A percentile compares a stretch with the other conserved stretches of the same genome.
Evolutionary conservation across 2,888 invertebrate genomes (phyloP).

Genomic region (Zygogramma bicolorata): DNA sequence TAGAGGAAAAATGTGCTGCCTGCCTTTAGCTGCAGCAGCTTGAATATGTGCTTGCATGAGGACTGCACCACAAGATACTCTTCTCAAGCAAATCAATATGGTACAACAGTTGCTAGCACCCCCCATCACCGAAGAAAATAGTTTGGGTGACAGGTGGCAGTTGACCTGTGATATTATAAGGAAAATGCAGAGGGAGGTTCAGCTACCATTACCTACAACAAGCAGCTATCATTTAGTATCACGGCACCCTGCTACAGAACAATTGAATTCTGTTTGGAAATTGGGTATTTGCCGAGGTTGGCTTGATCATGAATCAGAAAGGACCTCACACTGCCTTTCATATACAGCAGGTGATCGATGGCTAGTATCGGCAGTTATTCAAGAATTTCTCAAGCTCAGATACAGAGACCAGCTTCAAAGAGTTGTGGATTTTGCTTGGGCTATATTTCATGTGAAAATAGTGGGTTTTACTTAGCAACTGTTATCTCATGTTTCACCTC

Average conservation of each 20-base stretch:
- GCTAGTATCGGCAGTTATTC: constrained; percentile 75
- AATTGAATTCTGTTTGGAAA: constrained; percentile 71
- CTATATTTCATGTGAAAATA: constrained; percentile 91
- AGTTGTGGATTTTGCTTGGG: constrained; percentile 87
- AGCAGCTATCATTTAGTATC: constrained; percentile 76
- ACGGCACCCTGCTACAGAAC: constrained; percentile 75
- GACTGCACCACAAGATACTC: constrained; percentile 84
- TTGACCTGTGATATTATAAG: constrained; percentile 88
- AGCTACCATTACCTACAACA: constrained; percentile 80
- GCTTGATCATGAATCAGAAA: constrained; percentile 86
- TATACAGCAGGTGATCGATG: constrained; percentile 90
- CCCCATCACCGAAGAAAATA: constrained; percentile 74
- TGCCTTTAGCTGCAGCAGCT: constrained; percentile 91
- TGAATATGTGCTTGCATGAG: constrained; percentile 95
- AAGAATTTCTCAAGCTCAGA: constrained; percentile 77
- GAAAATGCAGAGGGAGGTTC: constrained; percentile 90
- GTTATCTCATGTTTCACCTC: constrained; percentile 80
- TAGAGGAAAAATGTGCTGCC: constrained; percentile 86
- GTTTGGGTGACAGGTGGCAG: constrained; percentile 78
- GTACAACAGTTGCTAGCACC: constrained; percentile 84
- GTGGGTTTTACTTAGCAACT: constrained; percentile 86
- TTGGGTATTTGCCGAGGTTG: constrained; percentile 73
- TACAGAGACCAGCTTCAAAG: constrained; percentile 79
- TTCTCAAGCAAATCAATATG: constrained; percentile 91
- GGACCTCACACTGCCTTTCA: constrained; percentile 83